Percentiles rank a stretch among this genome's conserved stretches.
Evolutionary conservation across 2,797 vertebrate genomes (phyloP).

Genomic region (Hypotaenidia okinawae): DNA sequence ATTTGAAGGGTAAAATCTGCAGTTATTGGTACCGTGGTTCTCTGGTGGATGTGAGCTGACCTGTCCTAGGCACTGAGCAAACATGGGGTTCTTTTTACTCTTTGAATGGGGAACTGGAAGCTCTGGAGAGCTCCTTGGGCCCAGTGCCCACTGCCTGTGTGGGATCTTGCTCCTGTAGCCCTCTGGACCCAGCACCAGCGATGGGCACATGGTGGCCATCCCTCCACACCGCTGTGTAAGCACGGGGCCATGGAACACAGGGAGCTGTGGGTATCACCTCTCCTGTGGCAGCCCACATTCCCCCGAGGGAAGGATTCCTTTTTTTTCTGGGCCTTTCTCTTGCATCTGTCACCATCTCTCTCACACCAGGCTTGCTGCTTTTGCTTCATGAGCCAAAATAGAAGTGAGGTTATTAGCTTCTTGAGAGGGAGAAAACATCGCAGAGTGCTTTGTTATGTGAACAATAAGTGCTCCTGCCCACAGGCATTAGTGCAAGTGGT

Average conservation of each 20-base stretch:
- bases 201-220: background rate
- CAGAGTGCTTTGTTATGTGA: background rate
- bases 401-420: background rate
- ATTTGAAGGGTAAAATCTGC: background rate
- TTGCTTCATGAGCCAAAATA: background rate
- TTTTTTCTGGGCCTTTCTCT: background rate
- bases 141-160: background rate
- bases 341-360: background rate
- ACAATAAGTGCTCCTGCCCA: background rate
- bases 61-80: background rate
- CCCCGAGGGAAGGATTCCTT: background rate
- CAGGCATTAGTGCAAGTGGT: background rate
- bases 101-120: background rate
- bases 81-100: accelerated
- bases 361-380: background rate
- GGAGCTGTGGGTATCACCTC: accelerated
- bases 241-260: accelerated
- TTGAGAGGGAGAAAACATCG: background rate
- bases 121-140: background rate
- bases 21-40: accelerated
- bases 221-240: background rate
- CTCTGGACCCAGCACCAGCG: background rate
- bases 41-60: accelerated
- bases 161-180: background rate
- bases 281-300: accelerated